Evolutionary conservation across 35 echinoderm and acorn worm species (phyloP), one percentile per base, ranked within the genome.

Genomic region (Chiridota heheva): DNA sequence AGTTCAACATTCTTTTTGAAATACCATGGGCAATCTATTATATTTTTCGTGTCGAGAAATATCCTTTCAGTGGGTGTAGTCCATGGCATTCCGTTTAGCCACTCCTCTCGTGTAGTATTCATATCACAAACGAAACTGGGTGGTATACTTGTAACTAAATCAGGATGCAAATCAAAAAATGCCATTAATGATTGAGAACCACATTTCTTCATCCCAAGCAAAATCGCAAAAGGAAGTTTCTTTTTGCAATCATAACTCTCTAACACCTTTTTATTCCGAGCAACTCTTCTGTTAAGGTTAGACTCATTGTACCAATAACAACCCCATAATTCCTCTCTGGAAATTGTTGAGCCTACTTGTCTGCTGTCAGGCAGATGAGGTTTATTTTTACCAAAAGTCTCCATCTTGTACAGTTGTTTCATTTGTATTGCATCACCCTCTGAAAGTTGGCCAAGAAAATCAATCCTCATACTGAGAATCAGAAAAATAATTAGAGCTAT

Each of bases 121-220:
- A 78, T 28, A 41, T 57, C 18, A 4, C 74, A 57, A 41, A 25
- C 51, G 57, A 60, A 12, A 1, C 28, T 7, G 46, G 74, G 74
- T 34, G 58, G 61, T 4, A 78, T 40, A 41, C 38, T 78, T 22
- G 74, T 61, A 18, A 78, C 74, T 20, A 78, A 25, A 32, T 61
- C 42, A 10, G 74, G 74, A 57, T 78, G 74, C 34, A 78, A 38
- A 7, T 78, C 74, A 13, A 78, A 60, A 48, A 78, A 40, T 20
- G 36, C 74, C 17, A 37, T 78, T 13, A 78, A 58, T 26, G 74
- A 60, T n/a, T 60, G 51, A 1, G 74, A 60, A 78, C 74, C 74
- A 25, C 74, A 78, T 61, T 78, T 78, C 51, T 78, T 78, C 4
- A 78, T 22, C 1, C 74, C 74, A 18, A 78, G n/a, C 58, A 78